Evolutionary conservation across 2,888 invertebrate genomes (phyloP).

Genomic region (Dicyrtomina minuta): DNA sequence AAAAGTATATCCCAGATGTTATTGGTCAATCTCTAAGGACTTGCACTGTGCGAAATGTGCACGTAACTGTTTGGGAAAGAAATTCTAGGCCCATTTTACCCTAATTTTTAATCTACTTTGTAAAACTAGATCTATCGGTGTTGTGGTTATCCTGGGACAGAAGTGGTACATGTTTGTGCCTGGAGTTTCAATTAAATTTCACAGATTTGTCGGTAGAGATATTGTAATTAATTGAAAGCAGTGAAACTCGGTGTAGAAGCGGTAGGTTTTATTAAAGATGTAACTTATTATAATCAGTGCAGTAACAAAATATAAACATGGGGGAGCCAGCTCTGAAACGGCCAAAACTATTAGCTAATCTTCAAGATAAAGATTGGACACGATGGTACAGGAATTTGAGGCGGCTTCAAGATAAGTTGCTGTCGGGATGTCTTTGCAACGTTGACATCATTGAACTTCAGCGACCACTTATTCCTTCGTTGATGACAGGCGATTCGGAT

Average conservation of each 20-base stretch:
- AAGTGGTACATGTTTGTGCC: too few relatives aligned
- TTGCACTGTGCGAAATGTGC: constrained; percentile 44
- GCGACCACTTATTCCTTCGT: constrained; percentile 41
- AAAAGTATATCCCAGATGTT: constrained; percentile 44
- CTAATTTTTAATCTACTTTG: background rate
- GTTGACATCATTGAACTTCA: constrained; percentile 48
- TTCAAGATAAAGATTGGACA: constrained; percentile 43
- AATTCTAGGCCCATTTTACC: constrained; percentile 28
- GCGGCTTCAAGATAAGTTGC: constrained; percentile 46
- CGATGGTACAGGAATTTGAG: constrained; percentile 47
- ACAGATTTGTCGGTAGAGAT: too few relatives aligned
- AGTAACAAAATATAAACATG: constrained; percentile 27
- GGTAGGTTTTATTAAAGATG: too few relatives aligned
- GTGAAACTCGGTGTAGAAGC: too few relatives aligned
- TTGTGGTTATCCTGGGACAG: too few relatives aligned
- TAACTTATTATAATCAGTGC: too few relatives aligned
- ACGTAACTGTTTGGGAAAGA: constrained; percentile 49
- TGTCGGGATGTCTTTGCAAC: constrained; percentile 49
- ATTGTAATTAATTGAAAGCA: too few relatives aligned
- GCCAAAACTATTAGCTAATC: constrained; percentile 43
- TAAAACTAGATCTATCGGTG: too few relatives aligned
- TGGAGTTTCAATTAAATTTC: too few relatives aligned
- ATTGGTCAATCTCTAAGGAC: constrained; percentile 42
- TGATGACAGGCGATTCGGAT: constrained; percentile 8
- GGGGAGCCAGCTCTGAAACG: constrained; percentile 52